Evolutionary conservation across 2,888 invertebrate species (phyloP).

Genomic region (Eubasilissa splendida): DNA sequence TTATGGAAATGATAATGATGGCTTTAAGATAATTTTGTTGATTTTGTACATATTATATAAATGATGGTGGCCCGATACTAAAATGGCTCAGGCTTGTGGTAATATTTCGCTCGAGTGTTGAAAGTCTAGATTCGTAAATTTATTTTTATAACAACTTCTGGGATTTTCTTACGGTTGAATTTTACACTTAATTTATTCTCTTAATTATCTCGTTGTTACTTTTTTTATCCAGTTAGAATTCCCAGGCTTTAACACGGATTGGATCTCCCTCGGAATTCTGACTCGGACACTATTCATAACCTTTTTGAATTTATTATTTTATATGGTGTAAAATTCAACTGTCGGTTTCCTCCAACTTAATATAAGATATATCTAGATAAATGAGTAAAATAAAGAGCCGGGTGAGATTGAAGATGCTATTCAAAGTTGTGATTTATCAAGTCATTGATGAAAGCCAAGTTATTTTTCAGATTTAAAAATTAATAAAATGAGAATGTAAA

Average conservation of each 20-base stretch:
- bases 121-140: constrained; percentile 57
- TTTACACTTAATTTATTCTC: constrained; percentile 47
- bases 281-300: constrained; percentile 24
- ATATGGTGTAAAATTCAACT: constrained; percentile 56
- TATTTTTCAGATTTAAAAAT: constrained; percentile 38
- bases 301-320: constrained; percentile 46
- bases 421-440: constrained; percentile 39
- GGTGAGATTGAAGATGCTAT: constrained; percentile 47
- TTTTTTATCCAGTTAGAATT: constrained; percentile 32
- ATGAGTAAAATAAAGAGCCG: constrained; percentile 54
- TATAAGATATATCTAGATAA: constrained; percentile 53
- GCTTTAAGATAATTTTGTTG: constrained; percentile 46
- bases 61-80: constrained; percentile 43
- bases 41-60: constrained; percentile 48
- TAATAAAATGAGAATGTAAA: constrained; percentile 42
- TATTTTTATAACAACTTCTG: constrained; percentile 58
- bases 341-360: constrained; percentile 47
- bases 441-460: constrained; percentile 26
- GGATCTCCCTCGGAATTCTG: constrained; percentile 54
- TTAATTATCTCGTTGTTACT: constrained; percentile 14
- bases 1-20: constrained; percentile 44
- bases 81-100: constrained; percentile 49
- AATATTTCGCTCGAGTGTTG: constrained; percentile 48
- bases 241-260: constrained; percentile 31
- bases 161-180: constrained; percentile 49